Evolutionary conservation across 2,113 vertebrate genomes (phyloP), one percentile per base, ranked within the genome.

Genomic region (Ophthalmolycus amberensis): DNA sequence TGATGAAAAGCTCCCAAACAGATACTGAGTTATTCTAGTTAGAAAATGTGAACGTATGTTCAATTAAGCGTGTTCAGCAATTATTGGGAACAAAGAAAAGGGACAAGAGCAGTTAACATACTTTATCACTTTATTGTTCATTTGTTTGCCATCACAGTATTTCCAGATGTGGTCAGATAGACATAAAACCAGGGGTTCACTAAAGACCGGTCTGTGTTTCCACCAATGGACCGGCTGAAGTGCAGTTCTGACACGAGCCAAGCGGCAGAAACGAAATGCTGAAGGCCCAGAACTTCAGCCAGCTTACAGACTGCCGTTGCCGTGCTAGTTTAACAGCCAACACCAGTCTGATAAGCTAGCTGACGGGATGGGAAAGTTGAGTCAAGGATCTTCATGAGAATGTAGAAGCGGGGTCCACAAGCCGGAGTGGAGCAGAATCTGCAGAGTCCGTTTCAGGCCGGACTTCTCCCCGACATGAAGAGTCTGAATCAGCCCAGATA

Each of bases 291-390:
- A 95, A 93, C 97, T 97, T 99, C 97, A 97, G 98, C 95, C 97
- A 99, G 98, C 98, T 95, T 98, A 99, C 97, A 98, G 96, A 99
- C 97, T 92, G 96, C 94, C 98, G 98, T 97, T 96, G 98, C 97
- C 97, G 94, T 95, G 94, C 80, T 82, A 95, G 94, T 89, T 90
- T 22, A 96, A 96, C 95, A 97, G 98, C 97, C 98, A 99, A 99
- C 98, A 99, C 98, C 98, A 99, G 97, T 99, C 98, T 99, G 97
- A 99, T 99, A 99, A 99, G 98, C 98, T 99, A 99, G 94, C 97
- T 95, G 96, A 98, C 92, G 96, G 91, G 92, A 94, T 93, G 97
- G 97, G 95, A 96, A 50, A 22, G n/a, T 22, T 20, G 59, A 44
- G 77, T 25, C 20, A 15, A 52, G 20, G 14, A 25, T 34, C 59